Base-by-base conservation (phyloP, 1,140 invertebrate genomes). In the Lepidurus arcticus region DNA sequence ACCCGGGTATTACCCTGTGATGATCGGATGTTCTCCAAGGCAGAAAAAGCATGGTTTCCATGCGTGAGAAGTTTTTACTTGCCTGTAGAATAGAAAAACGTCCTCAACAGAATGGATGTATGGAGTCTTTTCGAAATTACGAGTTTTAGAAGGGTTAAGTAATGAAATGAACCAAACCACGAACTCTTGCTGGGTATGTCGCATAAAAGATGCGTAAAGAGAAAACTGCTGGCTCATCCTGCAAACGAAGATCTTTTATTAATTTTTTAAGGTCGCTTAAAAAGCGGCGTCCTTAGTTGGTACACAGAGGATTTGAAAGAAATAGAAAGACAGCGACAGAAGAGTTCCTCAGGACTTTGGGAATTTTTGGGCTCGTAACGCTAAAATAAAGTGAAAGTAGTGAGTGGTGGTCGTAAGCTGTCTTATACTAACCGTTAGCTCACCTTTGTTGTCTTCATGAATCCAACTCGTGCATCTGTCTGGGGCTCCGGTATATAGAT, bases 171-270 rank as follows among this genome's bases (percentile, higher is more conserved):
- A 65, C 1, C 16, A n/a, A 65, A 65, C 16, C 53, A 16, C 8
- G 53, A 65, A 65, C 53, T 47, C 45, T 65, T 65, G 53, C 53
- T 16, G 53, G 16, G 53, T 16, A 21, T 13, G 53, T 65, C 53
- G 21, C 13, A 65, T 65, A 65, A 65, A 65, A 65, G 53, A 21
- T 65, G 53, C 53, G 53, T 65, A 65, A 65, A 65, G 53, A 65
- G 53, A 65, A 65, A 65, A 13, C 21, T 21, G 53, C 53, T 65
- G 53, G 8, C 53, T 65, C 53, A 65, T 65, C 53, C 53, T 65
- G 16, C 16, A 65, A 21, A 65, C n/a, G 16, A 65, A 65, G 21
- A 21, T 21, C 21, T 65, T 21, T 65, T 65, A 21, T 47, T 65
- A 4, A 34, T 21, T 65, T 13, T 9, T 1, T 13, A 65, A 65